Evolutionary conservation across 2,797 vertebrate species (phyloP), one percentile per base, ranked within the genome.

Genomic region (Catamblyrhynchus diadema): DNA sequence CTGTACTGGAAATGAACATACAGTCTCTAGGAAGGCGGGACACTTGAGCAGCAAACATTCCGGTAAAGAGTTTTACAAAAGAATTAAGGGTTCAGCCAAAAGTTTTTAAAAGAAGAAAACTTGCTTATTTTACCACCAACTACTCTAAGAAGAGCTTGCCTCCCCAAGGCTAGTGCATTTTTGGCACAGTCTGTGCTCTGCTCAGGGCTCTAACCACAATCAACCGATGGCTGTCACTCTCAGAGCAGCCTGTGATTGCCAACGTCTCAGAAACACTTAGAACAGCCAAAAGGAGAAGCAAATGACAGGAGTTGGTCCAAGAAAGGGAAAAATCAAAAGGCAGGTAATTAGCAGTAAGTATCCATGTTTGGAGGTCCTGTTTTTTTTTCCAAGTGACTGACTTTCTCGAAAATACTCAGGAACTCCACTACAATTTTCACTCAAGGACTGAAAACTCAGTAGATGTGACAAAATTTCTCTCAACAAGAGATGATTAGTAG

Each of bases 161-260:
- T 42, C 20, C 30, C 37, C 39, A 75, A 30, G 20, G 27, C 23
- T 25, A 32, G 61, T 21, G 17, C 16, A 51, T 15, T 56, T 35
- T 59, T 54, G 23, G 66, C 44, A 62, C 12, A 57, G 48, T 14
- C 30, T 77, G 14, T 45, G 44, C 25, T 70, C 35, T 64, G 42
- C 48, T 81, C 39, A 74, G 27, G 32, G 37, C 10, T 87, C 17
- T 51, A 33, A 35, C 13, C 24, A 66, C 25, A 87, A 32, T 21
- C 2, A 3, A 20, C 66, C 0, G 0, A 53, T 4, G 11, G 42
- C 53, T 33, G 14, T 25, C 28, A 41, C 3, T 14, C 32, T 66
- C 73, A 39, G 60, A 81, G 42, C 13, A 67, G 39, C 35, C 66
- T 30, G 21, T 0, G 3, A 79, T 4, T 59, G n/a, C 15, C 47